Evolutionary conservation across 2,888 invertebrate genomes (phyloP), one percentile per base, ranked within the genome.

Genomic region (Thereva nobilitata): DNA sequence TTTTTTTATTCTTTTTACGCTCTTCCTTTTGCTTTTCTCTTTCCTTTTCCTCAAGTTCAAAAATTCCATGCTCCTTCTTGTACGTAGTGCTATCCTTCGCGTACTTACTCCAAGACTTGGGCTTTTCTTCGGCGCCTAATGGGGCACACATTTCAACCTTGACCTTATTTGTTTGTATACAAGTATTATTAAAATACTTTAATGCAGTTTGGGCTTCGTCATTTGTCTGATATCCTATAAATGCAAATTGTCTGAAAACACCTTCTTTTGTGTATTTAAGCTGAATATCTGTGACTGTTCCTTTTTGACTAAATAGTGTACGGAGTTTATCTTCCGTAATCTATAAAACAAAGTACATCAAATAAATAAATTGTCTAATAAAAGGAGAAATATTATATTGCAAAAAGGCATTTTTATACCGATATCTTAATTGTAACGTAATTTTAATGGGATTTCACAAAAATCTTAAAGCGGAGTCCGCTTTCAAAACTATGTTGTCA

Each of bases 101-200:
- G 83, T 96, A 90, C 83, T 95, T 95, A 79, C 95, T 97, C 95
- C 96, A 96, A 0, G 96, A 87, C 79, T 92, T 87, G 1, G 95
- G 93, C 79, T 96, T 96, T 49, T 85, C 76, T 76, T 87, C 87
- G 38, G 83, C 85, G 73, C 91, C 91, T 73, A 92, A 81, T 61
- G 85, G 82, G 2, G 87, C 85, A 77, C 91, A 92, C 3, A 83
- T 78, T 78, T 93, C 88, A 0, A 97, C 93, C 72, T 85, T 84
- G 69, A 98, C 90, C 82, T 86, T 89, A 75, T 87, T 87, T 1
- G 94, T 91, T 72, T 91, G 90, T 61, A 98, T 87, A 77, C 87
- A 97, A 2, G 92, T 89, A 67, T 92, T 89, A 80, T 98, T 85
- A 72, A 95, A 93, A 76, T 89, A 87, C 12, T 89, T 83, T 41